Evolutionary conservation across 2,113 vertebrate species (phyloP).

Genomic region (Sinocyclocheilus anshuiensis): DNA sequence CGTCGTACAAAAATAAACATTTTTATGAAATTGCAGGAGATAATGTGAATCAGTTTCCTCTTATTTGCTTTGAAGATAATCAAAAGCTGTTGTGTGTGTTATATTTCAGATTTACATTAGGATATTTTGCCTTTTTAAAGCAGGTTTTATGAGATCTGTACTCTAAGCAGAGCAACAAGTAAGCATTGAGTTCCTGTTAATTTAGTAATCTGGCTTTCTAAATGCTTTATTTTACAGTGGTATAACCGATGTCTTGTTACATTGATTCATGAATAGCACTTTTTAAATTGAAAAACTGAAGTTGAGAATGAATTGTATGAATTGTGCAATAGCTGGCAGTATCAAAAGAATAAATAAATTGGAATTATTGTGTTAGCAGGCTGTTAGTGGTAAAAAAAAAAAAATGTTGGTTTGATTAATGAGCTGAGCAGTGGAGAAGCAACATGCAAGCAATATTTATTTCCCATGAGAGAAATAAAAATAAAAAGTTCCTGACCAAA

Average conservation of each 20-base stretch:
- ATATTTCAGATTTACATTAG: neutral
- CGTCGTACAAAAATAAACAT: slow-evolving; percentile 50
- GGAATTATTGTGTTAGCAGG: too few relatives aligned
- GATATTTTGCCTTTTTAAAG: neutral
- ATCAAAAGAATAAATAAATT: too few relatives aligned
- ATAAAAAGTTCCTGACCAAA: too few relatives aligned
- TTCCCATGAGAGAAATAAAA: too few relatives aligned
- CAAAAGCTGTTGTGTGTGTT: neutral
- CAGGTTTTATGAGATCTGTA: neutral
- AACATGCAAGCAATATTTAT: too few relatives aligned
- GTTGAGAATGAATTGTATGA: too few relatives aligned
- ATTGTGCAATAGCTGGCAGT: too few relatives aligned
- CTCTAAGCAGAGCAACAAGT: neutral
- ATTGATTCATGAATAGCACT: neutral
- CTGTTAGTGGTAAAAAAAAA: too few relatives aligned
- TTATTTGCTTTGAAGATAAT: neutral
- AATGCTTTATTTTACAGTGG: neutral
- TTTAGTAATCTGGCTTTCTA: neutral
- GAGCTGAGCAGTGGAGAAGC: too few relatives aligned
- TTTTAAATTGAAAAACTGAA: neutral
- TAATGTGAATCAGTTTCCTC: neutral
- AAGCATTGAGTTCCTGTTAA: neutral
- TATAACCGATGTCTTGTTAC: neutral
- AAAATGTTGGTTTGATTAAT: too few relatives aligned
- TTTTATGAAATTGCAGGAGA: slow-evolving; percentile 41